Evolutionary conservation across 2,797 vertebrate species (phyloP), one percentile per base, ranked within the genome.

Genomic region (Poliocrania exsul): DNA sequence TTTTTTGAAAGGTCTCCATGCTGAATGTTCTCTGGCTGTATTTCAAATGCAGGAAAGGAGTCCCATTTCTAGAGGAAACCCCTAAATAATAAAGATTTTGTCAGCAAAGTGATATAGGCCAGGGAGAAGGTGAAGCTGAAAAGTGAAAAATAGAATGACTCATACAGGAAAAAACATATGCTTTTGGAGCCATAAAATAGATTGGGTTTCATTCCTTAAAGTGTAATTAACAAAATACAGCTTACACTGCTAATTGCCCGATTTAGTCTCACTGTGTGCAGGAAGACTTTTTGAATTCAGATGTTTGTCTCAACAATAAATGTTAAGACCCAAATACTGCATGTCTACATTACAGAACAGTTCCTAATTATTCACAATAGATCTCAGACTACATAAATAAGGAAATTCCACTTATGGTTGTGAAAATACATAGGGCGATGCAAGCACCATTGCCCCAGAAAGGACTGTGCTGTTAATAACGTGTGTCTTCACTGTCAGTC

Each of bases 41-140:
- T 92, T 93, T 91, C 82, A 88, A 88, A 64, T 29, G 47, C 26
- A 92, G 84, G 54, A 81, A 92, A 81, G 50, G 42, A 75, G 46
- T 50, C 14, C 23, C 53, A 25, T 47, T 88, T 83, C n/a, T 35
- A 57, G 62, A 90, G 70, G 82, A 94, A 94, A 95, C 66, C 50
- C 33, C 44, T 88, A 81, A 91, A 86, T 81, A 94, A 66, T 56
- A 35, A 84, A 35, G 57, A 53, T 83, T 74, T 93, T 95, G 66
- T 88, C 82, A 92, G 77, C 75, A 79, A 86, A 90, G 21, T 33
- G 21, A 69, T 84, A 24, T 2, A 86, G 72, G 31, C 54, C 60
- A 71, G n/a, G 88, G 47, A 38, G 61, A 51, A 80, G 37, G n/a
- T 69, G 56, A 91, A 82, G 79, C 73, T 90, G 89, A 73, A 46